These are phyloP conservation scores for Hirudo medicinalis DNA, from an alignment of 1,140 invertebrate genomes.

Conservation along the genomic window DNA sequence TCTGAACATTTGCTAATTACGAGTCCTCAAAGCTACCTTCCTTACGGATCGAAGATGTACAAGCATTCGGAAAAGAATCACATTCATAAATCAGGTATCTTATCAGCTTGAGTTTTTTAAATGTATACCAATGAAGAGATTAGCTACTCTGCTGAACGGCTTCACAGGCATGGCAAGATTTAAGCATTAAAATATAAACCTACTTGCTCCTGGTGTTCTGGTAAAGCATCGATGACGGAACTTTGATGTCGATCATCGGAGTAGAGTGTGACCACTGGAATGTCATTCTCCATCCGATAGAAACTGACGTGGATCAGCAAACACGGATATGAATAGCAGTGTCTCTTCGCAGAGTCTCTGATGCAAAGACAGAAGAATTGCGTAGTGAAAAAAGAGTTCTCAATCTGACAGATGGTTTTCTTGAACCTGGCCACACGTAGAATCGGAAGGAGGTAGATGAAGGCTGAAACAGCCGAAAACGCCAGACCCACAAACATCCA, in stretches of 20 bases:
- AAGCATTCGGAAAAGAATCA: too few species aligned
- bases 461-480: not conserved
- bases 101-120: too few species aligned
- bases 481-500: slow-evolving; percentile 8
- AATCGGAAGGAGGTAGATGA: slow-evolving; percentile 13
- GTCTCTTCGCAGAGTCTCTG: not conserved
- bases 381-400: slow-evolving; percentile 6
- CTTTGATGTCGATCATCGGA: slow-evolving; percentile 6
- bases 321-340: slow-evolving; percentile 9
- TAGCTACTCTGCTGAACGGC: too few species aligned
- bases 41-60: too few species aligned
- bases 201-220: slow-evolving; percentile 6
- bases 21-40: too few species aligned
- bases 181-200: not conserved
- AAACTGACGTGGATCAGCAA: slow-evolving; percentile 13
- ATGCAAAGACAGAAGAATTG: slow-evolving; percentile 13
- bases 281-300: not conserved
- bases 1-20: too few species aligned
- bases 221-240: not conserved
- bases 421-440: slow-evolving; percentile 2
- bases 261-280: slow-evolving; percentile 9
- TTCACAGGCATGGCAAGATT: too few species aligned
- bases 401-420: slow-evolving; percentile 5
- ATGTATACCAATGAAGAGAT: too few species aligned
- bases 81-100: too few species aligned